phyloP scores from a whole-genome alignment of 2,113 vertebrate species.

The Suricata suricatta region DNA sequence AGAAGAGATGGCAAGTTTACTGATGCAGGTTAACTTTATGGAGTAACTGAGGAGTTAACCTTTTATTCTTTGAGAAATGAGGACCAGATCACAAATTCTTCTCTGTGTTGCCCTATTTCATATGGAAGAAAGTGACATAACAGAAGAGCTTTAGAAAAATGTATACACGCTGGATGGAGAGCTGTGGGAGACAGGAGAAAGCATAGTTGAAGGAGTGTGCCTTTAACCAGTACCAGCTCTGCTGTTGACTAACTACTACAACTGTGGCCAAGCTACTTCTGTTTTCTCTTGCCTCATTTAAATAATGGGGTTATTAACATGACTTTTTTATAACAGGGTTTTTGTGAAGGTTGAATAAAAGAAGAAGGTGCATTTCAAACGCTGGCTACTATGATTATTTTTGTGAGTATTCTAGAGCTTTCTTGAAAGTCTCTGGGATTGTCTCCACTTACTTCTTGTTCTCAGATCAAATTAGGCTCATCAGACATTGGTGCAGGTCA shows the following conservation, averaged over 20 bases:
- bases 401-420: constrained; percentile 8
- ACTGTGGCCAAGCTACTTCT: background rate
- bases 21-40: background rate
- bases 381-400: background rate
- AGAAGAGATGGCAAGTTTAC: background rate
- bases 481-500: background rate
- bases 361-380: background rate
- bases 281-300: background rate
- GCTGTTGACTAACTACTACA: background rate
- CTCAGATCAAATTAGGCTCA: background rate
- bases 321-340: background rate
- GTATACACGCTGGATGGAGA: background rate
- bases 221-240: background rate
- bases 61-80: constrained; percentile 26
- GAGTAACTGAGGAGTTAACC: background rate
- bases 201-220: background rate
- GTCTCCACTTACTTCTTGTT: constrained; percentile 13
- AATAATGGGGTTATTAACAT: background rate
- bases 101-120: background rate
- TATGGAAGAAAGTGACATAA: background rate
- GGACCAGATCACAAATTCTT: background rate
- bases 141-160: background rate
- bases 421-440: background rate
- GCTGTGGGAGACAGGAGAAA: background rate
- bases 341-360: background rate